These are phyloP conservation scores for Anastatus disparis DNA, from an alignment of 1,140 invertebrate genomes.

Conservation along the genomic window DNA sequence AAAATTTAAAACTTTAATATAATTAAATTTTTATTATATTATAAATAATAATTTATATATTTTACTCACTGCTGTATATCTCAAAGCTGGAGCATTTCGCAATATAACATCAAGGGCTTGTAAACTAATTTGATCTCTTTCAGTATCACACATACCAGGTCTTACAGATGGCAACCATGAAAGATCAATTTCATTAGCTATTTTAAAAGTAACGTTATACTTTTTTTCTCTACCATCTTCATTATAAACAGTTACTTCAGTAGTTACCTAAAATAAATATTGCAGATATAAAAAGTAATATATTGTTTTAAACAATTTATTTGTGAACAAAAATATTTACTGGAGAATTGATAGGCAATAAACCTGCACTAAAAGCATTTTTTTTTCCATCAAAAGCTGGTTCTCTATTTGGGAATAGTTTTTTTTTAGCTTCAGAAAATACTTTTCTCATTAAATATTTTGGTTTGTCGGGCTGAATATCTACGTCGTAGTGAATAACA, in stretches of 20 bases:
- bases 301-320: no score
- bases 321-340: slow-evolving; percentile 41
- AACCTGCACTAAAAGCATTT: slow-evolving; percentile 69
- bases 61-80: neutral
- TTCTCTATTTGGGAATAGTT: slow-evolving; percentile 50
- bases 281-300: neutral
- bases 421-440: slow-evolving; percentile 52
- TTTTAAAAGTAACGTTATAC: slow-evolving; percentile 72
- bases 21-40: neutral
- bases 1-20: slow-evolving; percentile 13
- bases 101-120: slow-evolving; percentile 88
- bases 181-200: slow-evolving; percentile 68
- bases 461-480: slow-evolving; percentile 66
- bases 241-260: slow-evolving; percentile 48
- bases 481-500: slow-evolving; percentile 69
- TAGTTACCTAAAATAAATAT: slow-evolving; percentile 6
- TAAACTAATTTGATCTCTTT: slow-evolving; percentile 73
- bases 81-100: slow-evolving; percentile 65
- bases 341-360: slow-evolving; percentile 48
- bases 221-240: slow-evolving; percentile 60
- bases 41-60: no score
- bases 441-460: slow-evolving; percentile 62
- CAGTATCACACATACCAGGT: slow-evolving; percentile 57
- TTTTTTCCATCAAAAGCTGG: slow-evolving; percentile 81
- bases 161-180: slow-evolving; percentile 67